Evolutionary conservation across 1,140 invertebrate genomes (phyloP), one percentile per base, ranked within the genome.

Genomic region (Brevipalpus yothersi): DNA sequence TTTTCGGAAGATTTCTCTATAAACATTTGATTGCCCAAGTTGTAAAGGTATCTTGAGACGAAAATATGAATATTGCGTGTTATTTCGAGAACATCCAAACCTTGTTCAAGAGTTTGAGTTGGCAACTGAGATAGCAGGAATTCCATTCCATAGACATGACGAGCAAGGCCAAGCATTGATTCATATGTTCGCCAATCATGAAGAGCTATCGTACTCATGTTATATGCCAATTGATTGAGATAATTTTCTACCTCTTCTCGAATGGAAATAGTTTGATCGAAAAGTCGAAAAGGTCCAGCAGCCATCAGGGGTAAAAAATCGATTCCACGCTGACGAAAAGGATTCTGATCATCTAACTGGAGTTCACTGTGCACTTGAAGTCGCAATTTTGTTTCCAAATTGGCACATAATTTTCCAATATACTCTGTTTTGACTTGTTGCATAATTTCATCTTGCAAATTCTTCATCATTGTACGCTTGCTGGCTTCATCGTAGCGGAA

Each of bases 151-250:
- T 89, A 84, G 69, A 92, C 89, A 56, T 86, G 80, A 65, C 80
- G 75, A 1, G 91, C 93, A 68, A 97, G 78, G 67, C 84, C 81
- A 63, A 90, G 78, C 93, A 99, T 98, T 71, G 91, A 87, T 42
- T 84, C 82, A 69, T 96, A 97, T 0, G 89, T 93, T 71, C 86
- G 86, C 89, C 92, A 97, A 72, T 98, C 90, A 66, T 96, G 91
- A 17, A 95, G 73, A 17, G 93, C 90, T 41, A 98, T 89, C 1
- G 92, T 92, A 0, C 92, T 96, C 65, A 97, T 75, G 72, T 97
- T 95, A 72, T 99, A 98, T 72, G 95, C 97, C 63, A 86, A 94
- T 64, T 81, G 81, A 64, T 91, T 88, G 49, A 99, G 75, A 71
- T 96, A 94, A 68, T 88, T 80, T 71, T 95, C 92, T 4, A 92